Base-by-base conservation (phyloP, 2,888 invertebrate genomes). In the Choristoneura rosaceana region DNA sequence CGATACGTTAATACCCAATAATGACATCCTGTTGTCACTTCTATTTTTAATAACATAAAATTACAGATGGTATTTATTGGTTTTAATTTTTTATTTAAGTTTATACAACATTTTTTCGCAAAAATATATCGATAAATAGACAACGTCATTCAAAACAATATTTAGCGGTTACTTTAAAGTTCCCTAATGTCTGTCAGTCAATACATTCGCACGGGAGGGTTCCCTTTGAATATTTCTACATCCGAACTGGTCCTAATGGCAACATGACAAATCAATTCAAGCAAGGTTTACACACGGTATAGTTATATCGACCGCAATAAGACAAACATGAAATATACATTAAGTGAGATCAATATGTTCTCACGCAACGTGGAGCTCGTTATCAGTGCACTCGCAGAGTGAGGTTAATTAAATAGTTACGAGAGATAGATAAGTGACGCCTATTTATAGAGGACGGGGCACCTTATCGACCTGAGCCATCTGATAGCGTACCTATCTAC, bases 381-480 rank as follows among this genome's bases (percentile, higher is more conserved):
- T 91, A 92, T 92, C 91, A 87, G 81, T 85, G 87, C 87, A 88
- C 86, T 88, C 85, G 82, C 79, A 79, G 80, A 83, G 86, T 84
- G 87, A 84, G 89, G 90, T 92, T 93, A 92, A 93, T 93, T 91
- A 92, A 92, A 92, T 90, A 90, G 90, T 90, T 88, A 86, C 81
- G 83, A 87, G 86, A 83, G 81, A 74, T 77, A 86, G 89, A 92
- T 91, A 91, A 85, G 80, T 85, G 87, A 87, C 86, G 87, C 84
- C 90, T 90, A 87, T 88, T 85, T 85, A 87, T 87, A 88, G 88
- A 83, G 84, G 85, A 84, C 84, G 81, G 75, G 83, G 83, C 84
- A 84, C 82, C 83, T 90, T 91, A 92, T 92, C 92, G 89, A 87
- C 84, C 85, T 83, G 81, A 82, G 79, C 80, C 84, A 91, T 91